Conservation (phyloP, 2,888 invertebrate species). For the Sesia apiformis region DNA sequence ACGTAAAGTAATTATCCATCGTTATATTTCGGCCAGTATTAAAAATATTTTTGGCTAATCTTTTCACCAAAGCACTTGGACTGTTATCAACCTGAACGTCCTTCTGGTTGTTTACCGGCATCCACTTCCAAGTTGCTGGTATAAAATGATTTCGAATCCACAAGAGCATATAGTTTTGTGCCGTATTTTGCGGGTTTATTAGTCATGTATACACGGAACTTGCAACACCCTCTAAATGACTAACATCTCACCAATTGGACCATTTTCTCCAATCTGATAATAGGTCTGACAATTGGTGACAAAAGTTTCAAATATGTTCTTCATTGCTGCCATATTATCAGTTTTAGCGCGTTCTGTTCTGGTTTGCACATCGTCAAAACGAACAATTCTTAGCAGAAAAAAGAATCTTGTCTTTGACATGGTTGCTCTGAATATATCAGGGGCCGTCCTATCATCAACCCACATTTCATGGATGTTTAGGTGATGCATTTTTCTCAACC, state of each 20-base stretch:
- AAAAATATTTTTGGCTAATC: conserved; percentile 6
- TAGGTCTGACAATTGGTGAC: neutral
- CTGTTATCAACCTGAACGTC: conserved; percentile 9
- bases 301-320: neutral
- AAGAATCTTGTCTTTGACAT: too few species aligned
- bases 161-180: neutral
- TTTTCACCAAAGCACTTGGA: conserved; percentile 6
- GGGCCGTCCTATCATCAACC: too few species aligned
- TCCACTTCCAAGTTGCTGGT: conserved; percentile 11
- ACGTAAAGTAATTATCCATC: conserved; percentile 12
- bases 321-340: neutral
- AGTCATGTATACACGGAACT: neutral
- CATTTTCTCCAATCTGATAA: neutral
- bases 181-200: neutral
- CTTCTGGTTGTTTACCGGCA: conserved; percentile 10
- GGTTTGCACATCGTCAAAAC: too few species aligned
- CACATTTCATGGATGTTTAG: too few species aligned
- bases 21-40: conserved; percentile 11
- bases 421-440: too few species aligned
- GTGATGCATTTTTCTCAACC: too few species aligned
- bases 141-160: conserved; percentile 10
- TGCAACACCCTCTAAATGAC: neutral
- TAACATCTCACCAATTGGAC: neutral
- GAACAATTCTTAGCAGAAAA: too few species aligned
- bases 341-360: too few species aligned